Evolutionary conservation across 2,888 invertebrate genomes (phyloP).

Genomic region (Thecocarcelia acutangulata): DNA sequence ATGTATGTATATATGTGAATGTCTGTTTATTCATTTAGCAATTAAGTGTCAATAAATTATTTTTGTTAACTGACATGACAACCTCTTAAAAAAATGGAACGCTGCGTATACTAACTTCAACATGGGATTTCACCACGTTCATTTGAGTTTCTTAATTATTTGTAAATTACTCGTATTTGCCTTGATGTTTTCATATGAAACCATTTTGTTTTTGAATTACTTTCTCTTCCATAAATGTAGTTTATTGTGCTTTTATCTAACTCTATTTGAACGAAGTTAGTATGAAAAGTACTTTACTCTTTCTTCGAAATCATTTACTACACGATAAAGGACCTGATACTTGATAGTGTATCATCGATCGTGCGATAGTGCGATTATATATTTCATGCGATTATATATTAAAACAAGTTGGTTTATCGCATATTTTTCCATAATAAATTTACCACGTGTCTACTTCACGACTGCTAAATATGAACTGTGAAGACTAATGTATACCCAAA

Average conservation of each 20-base stretch:
- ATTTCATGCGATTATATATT: too few relatives aligned
- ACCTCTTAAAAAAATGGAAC: slow-evolving; percentile 8
- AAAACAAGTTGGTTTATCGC: too few relatives aligned
- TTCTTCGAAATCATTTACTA: too few relatives aligned
- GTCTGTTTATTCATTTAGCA: slow-evolving; percentile 2
- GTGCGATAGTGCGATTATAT: too few relatives aligned
- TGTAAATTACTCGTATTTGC: neutral
- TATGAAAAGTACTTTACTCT: neutral
- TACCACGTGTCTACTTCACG: too few relatives aligned
- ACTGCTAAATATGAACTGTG: too few relatives aligned
- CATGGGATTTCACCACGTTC: slow-evolving; percentile 1
- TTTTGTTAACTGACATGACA: slow-evolving; percentile 13
- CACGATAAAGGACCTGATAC: too few relatives aligned
- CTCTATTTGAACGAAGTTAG: neutral
- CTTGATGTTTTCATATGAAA: slow-evolving; percentile 8
- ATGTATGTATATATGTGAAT: too few relatives aligned
- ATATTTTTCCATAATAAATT: too few relatives aligned
- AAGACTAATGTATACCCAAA: too few relatives aligned
- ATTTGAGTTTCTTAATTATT: slow-evolving; percentile 1
- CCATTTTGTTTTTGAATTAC: neutral
- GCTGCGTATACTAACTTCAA: neutral
- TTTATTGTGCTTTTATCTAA: neutral
- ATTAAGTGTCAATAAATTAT: slow-evolving; percentile 24
- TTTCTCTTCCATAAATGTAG: neutral
- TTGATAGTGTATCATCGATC: too few relatives aligned